phyloP scores from a whole-genome alignment of 1,140 invertebrate species.

The Bombus waltoni region DNA sequence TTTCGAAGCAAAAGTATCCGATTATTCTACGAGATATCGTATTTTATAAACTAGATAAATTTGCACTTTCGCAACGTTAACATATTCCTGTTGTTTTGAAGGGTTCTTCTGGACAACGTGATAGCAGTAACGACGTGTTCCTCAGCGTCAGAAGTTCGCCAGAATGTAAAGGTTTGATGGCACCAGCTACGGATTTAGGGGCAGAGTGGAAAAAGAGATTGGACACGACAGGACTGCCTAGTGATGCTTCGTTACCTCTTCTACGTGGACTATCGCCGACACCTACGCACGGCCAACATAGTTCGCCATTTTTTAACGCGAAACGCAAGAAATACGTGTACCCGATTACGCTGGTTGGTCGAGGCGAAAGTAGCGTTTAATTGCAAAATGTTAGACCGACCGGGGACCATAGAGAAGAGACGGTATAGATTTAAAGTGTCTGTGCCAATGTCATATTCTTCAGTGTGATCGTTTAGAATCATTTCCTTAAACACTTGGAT shows the following conservation, averaged over 20 bases:
- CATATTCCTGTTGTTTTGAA: constrained; percentile 44
- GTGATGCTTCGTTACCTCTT: constrained; percentile 84
- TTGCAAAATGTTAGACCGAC: constrained; percentile 7
- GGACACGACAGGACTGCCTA: constrained; percentile 72
- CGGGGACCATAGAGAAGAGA: constrained; percentile 12
- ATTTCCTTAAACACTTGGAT: not conserved
- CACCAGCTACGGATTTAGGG: constrained; percentile 81
- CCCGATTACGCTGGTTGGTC: constrained; percentile 82
- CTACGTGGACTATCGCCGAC: constrained; percentile 83
- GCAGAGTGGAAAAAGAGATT: constrained; percentile 79
- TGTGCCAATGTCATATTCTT: constrained; percentile 41
- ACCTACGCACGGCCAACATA: constrained; percentile 79
- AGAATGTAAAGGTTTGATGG: constrained; percentile 77
- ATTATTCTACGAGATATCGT: not conserved
- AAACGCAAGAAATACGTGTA: constrained; percentile 86
- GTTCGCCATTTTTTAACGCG: constrained; percentile 83
- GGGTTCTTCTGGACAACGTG: constrained; percentile 73
- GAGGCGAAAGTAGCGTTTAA: constrained; percentile 84
- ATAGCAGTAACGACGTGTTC: constrained; percentile 76
- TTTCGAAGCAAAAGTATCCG: constrained; percentile 75
- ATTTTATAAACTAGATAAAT: not conserved
- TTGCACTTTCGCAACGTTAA: not conserved
- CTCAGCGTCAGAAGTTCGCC: constrained; percentile 77
- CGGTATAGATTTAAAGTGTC: constrained; percentile 33
- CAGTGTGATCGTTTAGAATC: constrained; percentile 12